phyloP scores from a whole-genome alignment of 2,888 invertebrate genomes.

The Aporophyla lueneburgensis region DNA sequence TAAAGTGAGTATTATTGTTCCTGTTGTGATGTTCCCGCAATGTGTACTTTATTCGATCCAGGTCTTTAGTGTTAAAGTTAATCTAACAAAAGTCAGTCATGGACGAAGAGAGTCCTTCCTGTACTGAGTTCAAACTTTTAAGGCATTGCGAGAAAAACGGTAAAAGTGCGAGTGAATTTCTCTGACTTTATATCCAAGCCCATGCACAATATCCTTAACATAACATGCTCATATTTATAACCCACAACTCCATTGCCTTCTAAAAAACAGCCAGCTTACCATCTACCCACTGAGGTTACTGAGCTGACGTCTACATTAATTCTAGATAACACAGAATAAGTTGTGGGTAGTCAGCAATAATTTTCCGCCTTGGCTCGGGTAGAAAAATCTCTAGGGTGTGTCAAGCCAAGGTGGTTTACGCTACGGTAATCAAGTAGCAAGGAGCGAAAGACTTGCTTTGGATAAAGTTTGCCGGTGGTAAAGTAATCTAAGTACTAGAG shows the following conservation, averaged over 20 bases:
- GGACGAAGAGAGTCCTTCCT: not conserved
- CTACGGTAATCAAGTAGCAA: slow-evolving; percentile 64
- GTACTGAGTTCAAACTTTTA: not conserved
- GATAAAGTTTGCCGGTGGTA: slow-evolving; percentile 68
- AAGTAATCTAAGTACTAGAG: slow-evolving; percentile 67
- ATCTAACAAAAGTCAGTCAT: no score
- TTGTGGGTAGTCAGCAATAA: slow-evolving; percentile 59
- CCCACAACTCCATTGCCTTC: not conserved
- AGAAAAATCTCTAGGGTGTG: slow-evolving; percentile 68
- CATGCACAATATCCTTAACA: not conserved
- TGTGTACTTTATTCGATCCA: no score
- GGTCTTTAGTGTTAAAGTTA: no score
- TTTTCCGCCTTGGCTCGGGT: slow-evolving; percentile 49
- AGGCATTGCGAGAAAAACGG: not conserved
- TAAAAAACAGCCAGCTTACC: not conserved
- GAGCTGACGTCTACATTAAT: slow-evolving; percentile 46
- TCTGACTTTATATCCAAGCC: not conserved
- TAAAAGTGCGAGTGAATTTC: not conserved
- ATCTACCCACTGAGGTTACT: not conserved
- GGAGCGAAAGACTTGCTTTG: slow-evolving; percentile 68
- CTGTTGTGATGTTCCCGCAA: no score
- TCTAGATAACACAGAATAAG: slow-evolving; percentile 55
- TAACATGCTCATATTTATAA: not conserved
- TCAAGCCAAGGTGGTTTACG: slow-evolving; percentile 63
- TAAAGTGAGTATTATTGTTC: no score